phyloP scores from a whole-genome alignment of 2,113 vertebrate species.

The Corythornis vintsioides region DNA sequence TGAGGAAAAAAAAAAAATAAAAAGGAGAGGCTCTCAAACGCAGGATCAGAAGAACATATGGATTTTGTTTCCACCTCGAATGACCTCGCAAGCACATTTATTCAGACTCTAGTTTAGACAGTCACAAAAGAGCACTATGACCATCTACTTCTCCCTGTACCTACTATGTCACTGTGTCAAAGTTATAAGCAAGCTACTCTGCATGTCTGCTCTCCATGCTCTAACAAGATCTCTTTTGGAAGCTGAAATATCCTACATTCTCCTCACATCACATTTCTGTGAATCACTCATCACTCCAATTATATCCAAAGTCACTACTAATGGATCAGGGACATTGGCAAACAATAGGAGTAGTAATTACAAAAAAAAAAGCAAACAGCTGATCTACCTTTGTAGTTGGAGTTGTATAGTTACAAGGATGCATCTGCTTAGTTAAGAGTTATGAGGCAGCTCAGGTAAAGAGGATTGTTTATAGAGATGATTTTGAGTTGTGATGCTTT shows the following conservation, averaged over 20 bases:
- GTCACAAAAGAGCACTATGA: not conserved
- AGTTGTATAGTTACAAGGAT: not conserved
- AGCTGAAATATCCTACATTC: not conserved
- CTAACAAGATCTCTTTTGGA: not conserved
- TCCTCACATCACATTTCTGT: not conserved
- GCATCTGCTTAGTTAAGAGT: not conserved
- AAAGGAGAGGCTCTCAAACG: not conserved
- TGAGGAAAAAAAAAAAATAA: not conserved
- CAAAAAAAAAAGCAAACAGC: accelerated
- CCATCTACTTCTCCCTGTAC: not conserved
- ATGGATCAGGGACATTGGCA: not conserved
- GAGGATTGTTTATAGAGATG: not conserved
- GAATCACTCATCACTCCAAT: not conserved
- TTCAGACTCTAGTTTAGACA: not conserved
- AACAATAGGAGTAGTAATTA: not conserved
- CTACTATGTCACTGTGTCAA: not conserved
- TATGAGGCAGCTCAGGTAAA: not conserved
- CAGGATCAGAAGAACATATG: not conserved
- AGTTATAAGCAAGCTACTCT: not conserved
- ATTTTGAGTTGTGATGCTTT: not conserved
- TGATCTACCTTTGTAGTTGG: not conserved
- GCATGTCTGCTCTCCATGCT: not conserved
- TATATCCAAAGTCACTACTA: not conserved
- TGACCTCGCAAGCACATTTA: not conserved
- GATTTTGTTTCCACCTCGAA: not conserved